A percentile compares a stretch with the other conserved stretches of the same genome.
These are phyloP conservation scores for Drosophila carrolli DNA, from an alignment of 1,140 invertebrate genomes.

Conservation along the genomic window DNA sequence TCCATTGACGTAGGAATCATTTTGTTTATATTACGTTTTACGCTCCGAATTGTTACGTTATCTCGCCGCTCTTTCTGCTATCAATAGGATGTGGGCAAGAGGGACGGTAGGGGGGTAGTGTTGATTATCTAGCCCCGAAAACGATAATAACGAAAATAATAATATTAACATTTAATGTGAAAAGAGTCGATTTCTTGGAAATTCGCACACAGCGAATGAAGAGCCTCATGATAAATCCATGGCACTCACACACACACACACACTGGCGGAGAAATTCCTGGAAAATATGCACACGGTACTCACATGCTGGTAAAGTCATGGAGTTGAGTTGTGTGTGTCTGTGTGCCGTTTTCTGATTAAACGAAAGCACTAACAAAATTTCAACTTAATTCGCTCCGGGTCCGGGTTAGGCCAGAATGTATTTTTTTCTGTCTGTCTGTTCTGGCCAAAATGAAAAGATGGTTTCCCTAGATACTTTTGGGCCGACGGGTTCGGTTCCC, in stretches of 20 bases:
- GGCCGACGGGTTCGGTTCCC: slow-evolving; percentile 6
- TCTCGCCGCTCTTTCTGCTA: slow-evolving; percentile 23
- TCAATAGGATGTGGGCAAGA: slow-evolving; percentile 8
- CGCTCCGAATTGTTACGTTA: slow-evolving; percentile 21
- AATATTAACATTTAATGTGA: slow-evolving; percentile 76
- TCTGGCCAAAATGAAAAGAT: slow-evolving; percentile 19
- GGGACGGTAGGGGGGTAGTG: neutral
- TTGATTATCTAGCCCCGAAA: slow-evolving; percentile 50
- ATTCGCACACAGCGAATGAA: slow-evolving; percentile 38
- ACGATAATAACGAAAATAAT: slow-evolving; percentile 61
- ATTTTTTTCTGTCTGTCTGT: neutral
- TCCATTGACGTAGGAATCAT: slow-evolving; percentile 40
- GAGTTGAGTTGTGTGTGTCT: slow-evolving; percentile 29
- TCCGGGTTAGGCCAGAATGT: slow-evolving; percentile 28
- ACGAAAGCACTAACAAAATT: slow-evolving; percentile 73
- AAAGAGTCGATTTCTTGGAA: slow-evolving; percentile 67
- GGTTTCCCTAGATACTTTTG: slow-evolving; percentile 46
- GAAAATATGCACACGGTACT: slow-evolving; percentile 75
- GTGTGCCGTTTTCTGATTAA: slow-evolving; percentile 71
- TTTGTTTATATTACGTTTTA: slow-evolving; percentile 50
- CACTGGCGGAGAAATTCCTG: slow-evolving; percentile 58
- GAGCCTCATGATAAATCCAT: slow-evolving; percentile 59
- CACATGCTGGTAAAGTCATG: slow-evolving; percentile 69
- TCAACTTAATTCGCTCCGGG: slow-evolving; percentile 65
- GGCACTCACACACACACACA: slow-evolving; percentile 19